Evolutionary conservation across 2,888 invertebrate species (phyloP), one percentile per base, ranked within the genome.

Genomic region (Andrena hattorfiana): DNA sequence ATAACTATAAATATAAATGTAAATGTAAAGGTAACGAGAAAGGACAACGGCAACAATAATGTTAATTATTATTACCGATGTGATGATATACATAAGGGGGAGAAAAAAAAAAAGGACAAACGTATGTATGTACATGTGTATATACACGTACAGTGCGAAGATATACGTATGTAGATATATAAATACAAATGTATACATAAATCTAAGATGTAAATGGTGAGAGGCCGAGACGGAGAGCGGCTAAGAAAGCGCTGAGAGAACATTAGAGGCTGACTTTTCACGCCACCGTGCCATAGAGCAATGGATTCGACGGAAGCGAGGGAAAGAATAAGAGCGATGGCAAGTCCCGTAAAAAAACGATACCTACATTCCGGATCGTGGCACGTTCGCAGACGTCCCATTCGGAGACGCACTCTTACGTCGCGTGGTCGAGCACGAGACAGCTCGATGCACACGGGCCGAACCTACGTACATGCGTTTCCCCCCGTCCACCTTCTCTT

Each of bases 21-120:
- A 30, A 80, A 70, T 77, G 77, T 79, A 80, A 77, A 71, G 69
- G 51, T 69, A 76, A 80, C 63, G 72, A 73, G 68, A 73, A 54
- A 83, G 70, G 77, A 85, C 73, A 87, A 90, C 84, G 84, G 89
- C 85, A 88, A 91, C 89, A 90, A 91, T 90, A 91, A 89, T 78
- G 78, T 87, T 89, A 88, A 84, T 87, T 85, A 87, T 83, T 82
- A 84, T 85, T 83, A 85, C 56, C 69, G 54, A 70, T 49, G 51
- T 74, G 67, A 76, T 48, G 54, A 78, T 69, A 67, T 84, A 85
- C 73, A 84, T 78, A 85, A 69, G 79, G 42, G 51, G 76, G 35
- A 67, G 67, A 23, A 66, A 60, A 80, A n/a, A 72, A 20, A 69
- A 63, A 77, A 32, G 32, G 68, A 83, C 76, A 76, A 54, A 83